phyloP scores from a whole-genome alignment of 2,888 invertebrate species.

The Pterostichus niger region DNA sequence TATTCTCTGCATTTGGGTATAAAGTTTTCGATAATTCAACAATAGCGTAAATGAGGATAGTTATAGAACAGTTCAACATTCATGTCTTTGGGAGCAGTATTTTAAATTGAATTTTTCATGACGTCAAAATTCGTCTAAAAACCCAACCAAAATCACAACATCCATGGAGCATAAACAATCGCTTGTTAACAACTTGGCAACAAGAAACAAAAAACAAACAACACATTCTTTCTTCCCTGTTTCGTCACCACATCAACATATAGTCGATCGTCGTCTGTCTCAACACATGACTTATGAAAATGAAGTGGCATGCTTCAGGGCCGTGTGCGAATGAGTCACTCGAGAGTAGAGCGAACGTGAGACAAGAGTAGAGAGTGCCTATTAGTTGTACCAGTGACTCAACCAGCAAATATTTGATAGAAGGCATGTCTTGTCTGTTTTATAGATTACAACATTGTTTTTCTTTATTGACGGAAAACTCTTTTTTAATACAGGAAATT shows the following conservation, averaged over 20 bases:
- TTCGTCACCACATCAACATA: conserved; percentile 38
- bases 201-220: conserved; percentile 38
- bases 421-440: not conserved
- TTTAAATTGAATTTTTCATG: not conserved
- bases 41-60: too few relatives aligned
- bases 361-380: not conserved
- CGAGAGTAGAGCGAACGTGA: conserved; percentile 17
- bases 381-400: conserved; percentile 29
- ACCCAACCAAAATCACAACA: conserved; percentile 28
- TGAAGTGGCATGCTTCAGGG: conserved; percentile 27
- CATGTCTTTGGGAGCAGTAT: too few relatives aligned
- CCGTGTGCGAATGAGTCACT: conserved; percentile 27
- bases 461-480: conserved; percentile 2
- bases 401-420: conserved; percentile 7
- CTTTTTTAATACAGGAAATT: not conserved
- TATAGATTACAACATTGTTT: conserved; percentile 5
- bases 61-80: too few relatives aligned
- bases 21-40: too few relatives aligned
- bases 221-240: conserved; percentile 37
- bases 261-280: conserved; percentile 8
- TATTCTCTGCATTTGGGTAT: too few relatives aligned
- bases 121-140: conserved; percentile 33
- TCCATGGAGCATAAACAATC: conserved; percentile 32
- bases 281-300: conserved; percentile 38
- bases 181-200: conserved; percentile 19